Conservation (phyloP, 2,113 vertebrate genomes). For the Toxotes jaculatrix region DNA sequence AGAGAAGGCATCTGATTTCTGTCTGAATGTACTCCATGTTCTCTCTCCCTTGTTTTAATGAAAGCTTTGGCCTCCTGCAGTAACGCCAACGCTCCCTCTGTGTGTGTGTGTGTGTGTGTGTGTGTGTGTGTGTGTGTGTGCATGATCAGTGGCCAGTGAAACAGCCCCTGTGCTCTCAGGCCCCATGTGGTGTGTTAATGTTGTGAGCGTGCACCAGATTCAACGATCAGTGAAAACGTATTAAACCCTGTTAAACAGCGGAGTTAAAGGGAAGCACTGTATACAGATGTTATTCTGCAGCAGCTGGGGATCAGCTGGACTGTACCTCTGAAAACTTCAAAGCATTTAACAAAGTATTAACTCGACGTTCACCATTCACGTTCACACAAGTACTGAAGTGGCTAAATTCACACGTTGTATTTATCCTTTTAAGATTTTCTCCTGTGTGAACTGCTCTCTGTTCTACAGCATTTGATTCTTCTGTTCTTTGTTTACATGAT, state of each 20-base stretch:
- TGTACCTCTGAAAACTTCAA: constrained; percentile 22
- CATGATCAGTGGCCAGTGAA: constrained; percentile 28
- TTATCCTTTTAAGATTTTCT: constrained; percentile 27
- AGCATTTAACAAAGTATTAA: constrained; percentile 33
- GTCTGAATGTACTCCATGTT: background rate
- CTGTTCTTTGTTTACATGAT: constrained; percentile 49
- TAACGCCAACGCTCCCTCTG: background rate
- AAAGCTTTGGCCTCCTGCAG: constrained; percentile 15
- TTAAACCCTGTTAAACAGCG: background rate
- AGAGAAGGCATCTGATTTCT: too few species aligned
- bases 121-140: constrained; percentile 31
- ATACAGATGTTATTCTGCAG: background rate
- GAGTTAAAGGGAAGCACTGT: background rate
- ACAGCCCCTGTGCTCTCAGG: background rate
- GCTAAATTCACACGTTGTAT: constrained; percentile 40
- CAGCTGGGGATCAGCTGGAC: background rate
- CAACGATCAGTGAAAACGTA: background rate
- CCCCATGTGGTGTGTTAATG: constrained; percentile 44
- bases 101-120: constrained; percentile 26
- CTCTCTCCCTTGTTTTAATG: background rate
- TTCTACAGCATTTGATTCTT: constrained; percentile 45
- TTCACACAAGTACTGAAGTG: constrained; percentile 15
- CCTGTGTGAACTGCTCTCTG: constrained; percentile 46
- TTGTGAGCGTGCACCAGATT: constrained; percentile 37
- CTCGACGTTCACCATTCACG: constrained; percentile 6